Evolutionary conservation across 1,140 invertebrate species (phyloP), one percentile per base, ranked within the genome.

Genomic region (Pseudomyrmex concolor): DNA sequence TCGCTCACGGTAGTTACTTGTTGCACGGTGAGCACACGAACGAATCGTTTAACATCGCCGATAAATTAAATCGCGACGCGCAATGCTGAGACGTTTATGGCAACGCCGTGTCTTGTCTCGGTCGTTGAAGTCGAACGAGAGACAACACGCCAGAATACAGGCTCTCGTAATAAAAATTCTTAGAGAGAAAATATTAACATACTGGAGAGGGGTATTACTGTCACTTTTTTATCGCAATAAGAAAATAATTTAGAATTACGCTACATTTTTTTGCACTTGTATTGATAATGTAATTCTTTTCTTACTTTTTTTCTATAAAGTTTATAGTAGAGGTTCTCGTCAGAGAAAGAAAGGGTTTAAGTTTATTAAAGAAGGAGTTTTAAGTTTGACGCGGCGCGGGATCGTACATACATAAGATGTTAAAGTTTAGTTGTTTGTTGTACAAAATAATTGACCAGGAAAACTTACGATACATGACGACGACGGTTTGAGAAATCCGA

Each of bases 21-120:
- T 68, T 13, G 50, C 50, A 34, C 51, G 62, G 34, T 13, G 43
- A 74, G 19, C 45, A 19, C 57, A 73, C 34, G 57, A 62, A 25
- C 54, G 43, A 71, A 70, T 78, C 74, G 74, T 55, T 67, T 57
- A 63, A 74, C 50, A 67, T 68, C 34, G 64, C 64, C 76, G 43
- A 8, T 59, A 48, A 59, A 80, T 80, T 80, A 48, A 66, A 60
- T 70, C 54, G 12, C 64, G 34, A 19, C 48, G 50, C 19, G 34
- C 63, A 15, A 78, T 55, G 63, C 15, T 68, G n/a, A 57, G 57
- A 45, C 51, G 51, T 77, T n/a, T 48, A 19, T 15, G n/a, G 10
- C 12, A 34, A 64, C 43, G 25, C 25, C 59, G 45, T 8, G 51
- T 45, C 25, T 34, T 34, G 34, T 34, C 5, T 34, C 34, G 34